Conservation (phyloP, 64 coral and sea anemone species). For the Platygyra sinensis region DNA sequence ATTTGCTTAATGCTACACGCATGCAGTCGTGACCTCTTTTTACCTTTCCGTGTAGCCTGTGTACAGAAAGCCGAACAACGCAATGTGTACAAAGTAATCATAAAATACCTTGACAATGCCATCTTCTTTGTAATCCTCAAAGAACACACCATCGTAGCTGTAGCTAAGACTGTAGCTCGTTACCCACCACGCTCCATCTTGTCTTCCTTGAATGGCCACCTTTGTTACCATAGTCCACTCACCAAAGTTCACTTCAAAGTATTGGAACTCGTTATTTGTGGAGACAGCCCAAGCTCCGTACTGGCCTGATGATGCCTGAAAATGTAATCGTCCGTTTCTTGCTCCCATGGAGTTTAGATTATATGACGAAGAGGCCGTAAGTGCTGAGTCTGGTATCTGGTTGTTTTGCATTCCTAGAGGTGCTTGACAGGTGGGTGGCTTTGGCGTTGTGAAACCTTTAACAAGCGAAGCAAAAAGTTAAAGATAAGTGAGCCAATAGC, state of each 20-base stretch:
- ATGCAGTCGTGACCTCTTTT: too few species aligned
- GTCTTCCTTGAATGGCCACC: slow-evolving; percentile 53
- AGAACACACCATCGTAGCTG: slow-evolving; percentile 33
- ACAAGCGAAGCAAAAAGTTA: not conserved
- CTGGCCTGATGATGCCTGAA: not conserved
- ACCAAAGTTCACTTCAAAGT: slow-evolving; percentile 36
- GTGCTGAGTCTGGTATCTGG: slow-evolving; percentile 20
- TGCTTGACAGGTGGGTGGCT: slow-evolving; percentile 9
- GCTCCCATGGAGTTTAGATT: slow-evolving; percentile 7
- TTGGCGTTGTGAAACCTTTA: slow-evolving; percentile 44
- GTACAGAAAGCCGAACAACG: too few species aligned
- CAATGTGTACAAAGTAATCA: too few species aligned
- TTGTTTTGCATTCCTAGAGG: slow-evolving; percentile 23
- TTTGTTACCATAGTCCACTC: slow-evolving; percentile 6
- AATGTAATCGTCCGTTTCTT: slow-evolving; percentile 2
- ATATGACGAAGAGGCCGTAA: slow-evolving; percentile 1
- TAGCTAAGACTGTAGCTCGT: slow-evolving; percentile 35
- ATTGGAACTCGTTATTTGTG: slow-evolving; percentile 16
- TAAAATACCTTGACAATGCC: not conserved
- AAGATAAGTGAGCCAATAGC: not conserved
- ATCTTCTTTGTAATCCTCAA: not conserved
- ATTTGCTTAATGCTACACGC: too few species aligned
- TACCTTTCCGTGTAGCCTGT: too few species aligned
- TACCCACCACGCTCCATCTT: slow-evolving; percentile 24
- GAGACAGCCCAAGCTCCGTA: slow-evolving; percentile 12